phyloP scores from a whole-genome alignment of 2,888 invertebrate species.

The Epinotia nisella region DNA sequence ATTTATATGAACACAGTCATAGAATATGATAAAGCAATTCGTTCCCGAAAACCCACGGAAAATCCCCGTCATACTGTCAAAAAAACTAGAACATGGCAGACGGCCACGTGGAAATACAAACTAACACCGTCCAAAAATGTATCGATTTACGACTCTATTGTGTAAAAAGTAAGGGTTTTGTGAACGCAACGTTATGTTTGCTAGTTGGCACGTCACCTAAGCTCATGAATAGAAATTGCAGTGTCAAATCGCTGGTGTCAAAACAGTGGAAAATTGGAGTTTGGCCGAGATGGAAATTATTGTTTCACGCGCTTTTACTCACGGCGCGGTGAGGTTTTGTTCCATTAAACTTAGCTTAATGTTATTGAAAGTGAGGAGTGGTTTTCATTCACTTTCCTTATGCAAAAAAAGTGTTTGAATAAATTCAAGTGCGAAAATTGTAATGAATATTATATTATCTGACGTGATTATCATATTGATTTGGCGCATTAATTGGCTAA shows the following conservation, averaged over 20 bases:
- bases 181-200: slow-evolving; percentile 17
- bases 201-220: slow-evolving; percentile 38
- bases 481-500: too few relatives aligned
- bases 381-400: too few relatives aligned
- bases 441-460: background rate
- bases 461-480: too few relatives aligned
- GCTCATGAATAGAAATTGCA: slow-evolving; percentile 45
- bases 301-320: slow-evolving; percentile 36
- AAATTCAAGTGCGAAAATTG: background rate
- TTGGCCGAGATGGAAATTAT: slow-evolving; percentile 32
- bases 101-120: slow-evolving; percentile 27
- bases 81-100: slow-evolving; percentile 40
- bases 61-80: slow-evolving; percentile 37
- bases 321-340: slow-evolving; percentile 8
- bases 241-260: slow-evolving; percentile 44
- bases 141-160: background rate
- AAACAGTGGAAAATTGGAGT: slow-evolving; percentile 44
- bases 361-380: background rate
- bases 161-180: background rate
- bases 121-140: background rate
- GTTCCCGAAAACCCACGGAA: slow-evolving; percentile 33
- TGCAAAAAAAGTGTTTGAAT: background rate
- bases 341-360: slow-evolving; percentile 1
- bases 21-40: slow-evolving; percentile 45
- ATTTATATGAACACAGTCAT: slow-evolving; percentile 34